phyloP scores from a whole-genome alignment of 2,113 vertebrate species.

The Solenodon paradoxus region DNA sequence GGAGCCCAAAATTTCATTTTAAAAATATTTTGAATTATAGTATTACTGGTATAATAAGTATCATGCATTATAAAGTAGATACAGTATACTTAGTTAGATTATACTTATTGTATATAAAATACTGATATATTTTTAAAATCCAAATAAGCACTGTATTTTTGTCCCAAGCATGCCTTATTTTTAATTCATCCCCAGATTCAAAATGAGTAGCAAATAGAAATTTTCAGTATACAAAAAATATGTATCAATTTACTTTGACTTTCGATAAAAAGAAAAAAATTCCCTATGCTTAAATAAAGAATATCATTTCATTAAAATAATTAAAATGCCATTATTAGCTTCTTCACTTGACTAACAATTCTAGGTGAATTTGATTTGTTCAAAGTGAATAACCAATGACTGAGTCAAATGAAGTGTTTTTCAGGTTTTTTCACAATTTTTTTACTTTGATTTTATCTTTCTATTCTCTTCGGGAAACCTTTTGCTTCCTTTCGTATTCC shows the following conservation, averaged over 20 bases:
- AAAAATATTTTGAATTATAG: neutral
- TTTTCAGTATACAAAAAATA: neutral
- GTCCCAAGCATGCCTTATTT: neutral
- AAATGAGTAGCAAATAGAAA: neutral
- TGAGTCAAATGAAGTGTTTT: neutral
- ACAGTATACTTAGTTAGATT: neutral
- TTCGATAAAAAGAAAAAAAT: neutral
- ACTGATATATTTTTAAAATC: neutral
- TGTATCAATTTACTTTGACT: neutral
- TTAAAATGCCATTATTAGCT: neutral
- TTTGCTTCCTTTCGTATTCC: neutral
- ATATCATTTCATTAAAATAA: neutral
- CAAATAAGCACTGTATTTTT: neutral
- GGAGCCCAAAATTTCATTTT: neutral
- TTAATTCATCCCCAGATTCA: neutral
- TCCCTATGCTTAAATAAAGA: neutral
- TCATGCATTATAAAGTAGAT: neutral
- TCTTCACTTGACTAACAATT: neutral
- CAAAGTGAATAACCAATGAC: neutral
- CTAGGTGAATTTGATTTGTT: neutral
- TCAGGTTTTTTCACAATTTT: neutral
- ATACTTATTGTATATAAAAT: neutral
- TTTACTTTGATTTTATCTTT: slow-evolving; percentile 34
- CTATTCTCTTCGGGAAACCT: slow-evolving; percentile 28
- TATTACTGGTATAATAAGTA: neutral